Base-by-base conservation (phyloP, 2,113 vertebrate genomes). In the Tenrec ecaudatus region DNA sequence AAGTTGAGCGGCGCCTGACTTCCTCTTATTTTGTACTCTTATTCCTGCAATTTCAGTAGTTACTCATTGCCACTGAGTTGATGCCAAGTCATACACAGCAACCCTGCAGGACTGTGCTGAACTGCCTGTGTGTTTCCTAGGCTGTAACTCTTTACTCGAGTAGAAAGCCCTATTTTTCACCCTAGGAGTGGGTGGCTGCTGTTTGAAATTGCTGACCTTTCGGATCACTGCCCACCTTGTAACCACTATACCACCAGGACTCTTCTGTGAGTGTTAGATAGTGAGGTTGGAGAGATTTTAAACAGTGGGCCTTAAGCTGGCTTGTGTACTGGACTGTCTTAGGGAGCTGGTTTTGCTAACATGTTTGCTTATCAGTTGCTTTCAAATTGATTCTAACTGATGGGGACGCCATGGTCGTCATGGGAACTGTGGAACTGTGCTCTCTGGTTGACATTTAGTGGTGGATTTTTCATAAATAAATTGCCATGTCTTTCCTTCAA, bases 251-350 rank as follows among this genome's bases (percentile, higher is more conserved):
- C 64, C 64, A 64, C 58, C 58, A 60, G 58, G 20, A 10, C 64
- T 27, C 25, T 66, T 27, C 9, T 71, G 69, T 33, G 7, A 17
- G n/a, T 33, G 69, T 5, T 17, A 88, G 69, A 82, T 86, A 83
- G 89, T 33, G 19, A 57, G 20, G 69, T 73, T 25, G 8, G 47
- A 89, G n/a, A 17, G 88, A 88, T 82, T 90, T 95, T 53, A 31
- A 90, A 57, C 23, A 88, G 16, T 90, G 19, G 1, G 87, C 90
- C 84, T 92, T 90, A 93, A 91, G 94, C 68, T 73, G 47, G 4
- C 17, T 6, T 89, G n/a, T 89, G 25, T 17, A 27, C 79, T 60
- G 77, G 29, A 33, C 17, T 92, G 2, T 87, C 47, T 40, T 81
- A 58, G n/a, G 60, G 60, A 89, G 31, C 6, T 80, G 53, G 68